Evolutionary conservation across 2,888 invertebrate genomes (phyloP), one percentile per base, ranked within the genome.

Genomic region (Chironomus riparius): DNA sequence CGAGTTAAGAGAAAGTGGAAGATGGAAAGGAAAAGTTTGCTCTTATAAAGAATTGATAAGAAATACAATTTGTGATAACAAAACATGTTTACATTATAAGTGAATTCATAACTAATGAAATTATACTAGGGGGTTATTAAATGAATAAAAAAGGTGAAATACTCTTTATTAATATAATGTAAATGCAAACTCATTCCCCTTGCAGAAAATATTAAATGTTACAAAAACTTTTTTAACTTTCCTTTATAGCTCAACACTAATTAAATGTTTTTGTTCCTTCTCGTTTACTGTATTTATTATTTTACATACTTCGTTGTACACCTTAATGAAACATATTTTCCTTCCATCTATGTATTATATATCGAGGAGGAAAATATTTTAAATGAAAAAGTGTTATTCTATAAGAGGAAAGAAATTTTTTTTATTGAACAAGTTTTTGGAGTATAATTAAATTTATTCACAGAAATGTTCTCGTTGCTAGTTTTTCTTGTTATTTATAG

Each of bases 391-490:
- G 56, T 56, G 56, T 18, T 56, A 7, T 56, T 4, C 3, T 18
- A 18, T 56, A 56, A 7, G 18, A 56, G 56, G 56, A 18, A 56
- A 56, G 18, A 56, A 18, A n/a, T 56, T 15, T 18, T n/a, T 50
- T 56, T 56, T 70, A 70, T 28, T 22, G 61, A 72, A 72, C 72
- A 72, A 72, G 38, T 72, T 72, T 61, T 18, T 65, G 13, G 22
- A 65, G 22, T 28, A 47, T 72, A 72, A 72, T 72, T 72, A 72
- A 72, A 72, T 72, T 72, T 72, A 72, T 72, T 72, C 72, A 61
- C 22, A 56, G 21, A 72, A 72, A 18, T 62, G 61, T 71, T 56
- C 71, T 61, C 56, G 56, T 71, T 68, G 65, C 47, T 71, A 18
- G 15, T 38, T 47, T 13, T 12, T 47, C 22, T 13, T 47, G 18